phyloP scores from a whole-genome alignment of 2,797 vertebrate genomes.

The Pseudochaenichthys georgianus region DNA sequence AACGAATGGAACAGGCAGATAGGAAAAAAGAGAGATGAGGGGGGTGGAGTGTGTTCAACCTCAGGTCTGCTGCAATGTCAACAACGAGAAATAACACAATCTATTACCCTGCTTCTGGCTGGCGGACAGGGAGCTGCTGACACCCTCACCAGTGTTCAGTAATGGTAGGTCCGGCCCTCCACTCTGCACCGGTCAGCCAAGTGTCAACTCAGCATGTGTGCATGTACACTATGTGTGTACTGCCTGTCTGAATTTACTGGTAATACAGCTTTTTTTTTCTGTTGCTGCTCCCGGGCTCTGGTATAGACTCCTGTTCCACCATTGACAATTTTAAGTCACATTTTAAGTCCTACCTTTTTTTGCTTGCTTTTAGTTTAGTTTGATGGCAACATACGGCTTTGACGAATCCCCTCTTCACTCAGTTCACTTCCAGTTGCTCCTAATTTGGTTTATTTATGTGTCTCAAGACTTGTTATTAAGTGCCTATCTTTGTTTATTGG shows the following conservation, averaged over 20 bases:
- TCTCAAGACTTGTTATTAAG: too few species aligned
- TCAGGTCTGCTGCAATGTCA: conserved; percentile 69
- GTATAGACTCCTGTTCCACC: background rate
- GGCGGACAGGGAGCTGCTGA: conserved; percentile 66
- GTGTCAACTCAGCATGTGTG: conserved; percentile 71
- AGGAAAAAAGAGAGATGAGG: conserved; percentile 16
- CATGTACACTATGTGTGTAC: conserved; percentile 31
- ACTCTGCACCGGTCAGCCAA: conserved; percentile 69
- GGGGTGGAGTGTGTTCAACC: conserved; percentile 46
- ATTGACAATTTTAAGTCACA: background rate
- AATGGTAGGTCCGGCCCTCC: conserved; percentile 74
- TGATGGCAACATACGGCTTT: background rate
- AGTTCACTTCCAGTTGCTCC: too few species aligned
- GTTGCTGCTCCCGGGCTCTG: background rate
- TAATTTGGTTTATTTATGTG: too few species aligned
- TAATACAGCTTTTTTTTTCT: background rate
- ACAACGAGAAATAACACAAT: conserved; percentile 79
- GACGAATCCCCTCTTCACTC: too few species aligned
- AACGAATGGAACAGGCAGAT: conserved; percentile 6
- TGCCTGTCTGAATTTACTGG: background rate
- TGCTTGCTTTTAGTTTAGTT: too few species aligned
- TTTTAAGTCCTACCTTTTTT: background rate
- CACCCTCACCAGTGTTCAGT: conserved; percentile 71
- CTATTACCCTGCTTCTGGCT: conserved; percentile 77
- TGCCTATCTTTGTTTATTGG: too few species aligned